A percentile compares a stretch with the other conserved stretches of the same genome.
Evolutionary conservation across 2,113 vertebrate genomes (phyloP).

Genomic region (Chamaea fasciata): DNA sequence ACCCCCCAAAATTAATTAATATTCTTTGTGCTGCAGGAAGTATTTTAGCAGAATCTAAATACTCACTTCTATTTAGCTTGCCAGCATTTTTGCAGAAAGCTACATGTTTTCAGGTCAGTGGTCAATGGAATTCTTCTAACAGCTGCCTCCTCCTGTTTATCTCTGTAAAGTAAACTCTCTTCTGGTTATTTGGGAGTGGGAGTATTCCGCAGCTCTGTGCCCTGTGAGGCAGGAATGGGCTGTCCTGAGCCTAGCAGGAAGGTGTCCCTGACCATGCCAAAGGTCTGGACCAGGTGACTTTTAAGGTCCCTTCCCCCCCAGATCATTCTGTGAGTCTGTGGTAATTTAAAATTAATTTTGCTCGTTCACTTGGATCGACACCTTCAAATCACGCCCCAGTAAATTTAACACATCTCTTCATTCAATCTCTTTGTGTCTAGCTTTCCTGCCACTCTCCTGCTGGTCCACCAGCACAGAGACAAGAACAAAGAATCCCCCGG

Average conservation of each 20-base stretch:
- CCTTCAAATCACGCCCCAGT: fast-evolving
- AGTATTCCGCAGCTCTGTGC: neutral
- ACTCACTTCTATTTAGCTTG: slow-evolving; percentile 14
- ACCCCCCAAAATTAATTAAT: neutral
- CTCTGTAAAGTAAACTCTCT: slow-evolving; percentile 62
- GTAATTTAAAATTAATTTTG: neutral
- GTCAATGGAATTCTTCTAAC: slow-evolving; percentile 60
- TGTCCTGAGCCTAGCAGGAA: neutral
- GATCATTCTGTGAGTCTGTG: neutral
- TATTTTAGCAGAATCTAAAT: neutral
- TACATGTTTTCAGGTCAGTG: slow-evolving; percentile 49
- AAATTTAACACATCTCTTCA: neutral
- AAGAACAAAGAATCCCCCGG: neutral
- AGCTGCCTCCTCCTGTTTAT: slow-evolving; percentile 72
- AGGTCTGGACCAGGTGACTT: too few relatives aligned
- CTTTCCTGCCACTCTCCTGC: neutral
- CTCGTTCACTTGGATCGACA: fast-evolving
- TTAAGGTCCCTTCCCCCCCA: neutral
- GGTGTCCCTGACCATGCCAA: neutral
- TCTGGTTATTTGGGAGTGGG: slow-evolving; percentile 45
- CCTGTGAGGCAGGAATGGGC: neutral
- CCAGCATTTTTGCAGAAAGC: slow-evolving; percentile 52
- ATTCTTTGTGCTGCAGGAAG: neutral
- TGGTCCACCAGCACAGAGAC: neutral
- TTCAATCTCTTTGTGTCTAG: neutral